Percentiles rank a stretch among this genome's conserved stretches.
These are phyloP conservation scores for Mastigias papua DNA, from an alignment of 30 jellyfish, hydroid and myxozoan genomes.

Conservation along the genomic window DNA sequence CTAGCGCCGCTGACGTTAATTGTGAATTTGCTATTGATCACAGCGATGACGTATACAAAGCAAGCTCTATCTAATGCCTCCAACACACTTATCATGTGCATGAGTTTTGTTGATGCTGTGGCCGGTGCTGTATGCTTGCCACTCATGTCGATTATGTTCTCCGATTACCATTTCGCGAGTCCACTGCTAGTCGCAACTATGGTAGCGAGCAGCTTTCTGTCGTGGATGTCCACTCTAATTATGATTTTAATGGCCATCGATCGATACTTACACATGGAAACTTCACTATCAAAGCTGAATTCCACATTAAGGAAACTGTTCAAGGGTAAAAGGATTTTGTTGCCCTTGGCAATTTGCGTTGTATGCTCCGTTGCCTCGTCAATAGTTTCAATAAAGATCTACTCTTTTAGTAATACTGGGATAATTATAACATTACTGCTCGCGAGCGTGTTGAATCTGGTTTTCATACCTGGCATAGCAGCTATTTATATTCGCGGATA, in stretches of 20 bases:
- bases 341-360: neutral
- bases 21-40: neutral
- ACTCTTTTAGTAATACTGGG: neutral
- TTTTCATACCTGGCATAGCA: neutral
- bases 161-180: neutral
- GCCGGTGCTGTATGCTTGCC: neutral
- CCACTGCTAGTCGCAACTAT: neutral
- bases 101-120: neutral
- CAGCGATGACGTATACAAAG: neutral
- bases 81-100: neutral
- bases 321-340: neutral
- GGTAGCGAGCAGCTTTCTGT: neutral
- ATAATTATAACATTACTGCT: neutral
- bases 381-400: neutral
- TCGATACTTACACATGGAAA: conserved; percentile 21
- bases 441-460: neutral
- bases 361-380: neutral
- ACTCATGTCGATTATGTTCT: neutral
- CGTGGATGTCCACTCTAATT: neutral
- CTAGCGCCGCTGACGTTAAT: neutral
- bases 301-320: neutral
- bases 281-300: neutral
- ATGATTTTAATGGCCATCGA: conserved; percentile 22
- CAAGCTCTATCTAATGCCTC: neutral
- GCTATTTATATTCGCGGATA: conserved; percentile 4